Conservation (phyloP, 2,113 vertebrate genomes). For the Balaeniceps rex region DNA sequence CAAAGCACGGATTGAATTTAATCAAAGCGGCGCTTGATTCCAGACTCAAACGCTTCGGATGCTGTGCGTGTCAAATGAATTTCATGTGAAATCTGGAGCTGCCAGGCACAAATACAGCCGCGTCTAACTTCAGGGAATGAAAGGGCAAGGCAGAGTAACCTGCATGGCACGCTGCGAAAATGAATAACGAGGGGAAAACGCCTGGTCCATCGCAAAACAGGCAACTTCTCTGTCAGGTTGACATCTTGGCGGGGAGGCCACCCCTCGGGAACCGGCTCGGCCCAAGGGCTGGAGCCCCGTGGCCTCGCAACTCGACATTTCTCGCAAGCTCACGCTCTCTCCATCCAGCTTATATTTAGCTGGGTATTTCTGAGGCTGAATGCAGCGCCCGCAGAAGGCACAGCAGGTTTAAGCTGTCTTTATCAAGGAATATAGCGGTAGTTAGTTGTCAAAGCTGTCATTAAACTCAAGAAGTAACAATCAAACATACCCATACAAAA, state of each 20-base stretch:
- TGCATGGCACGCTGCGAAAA: not conserved
- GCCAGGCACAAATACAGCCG: not conserved
- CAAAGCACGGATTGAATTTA: not conserved
- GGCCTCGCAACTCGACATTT: rapidly evolving
- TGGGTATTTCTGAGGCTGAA: rapidly evolving
- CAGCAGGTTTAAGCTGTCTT: not conserved
- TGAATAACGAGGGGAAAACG: not conserved
- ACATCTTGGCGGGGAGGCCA: not conserved
- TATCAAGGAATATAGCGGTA: not conserved
- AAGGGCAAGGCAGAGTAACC: not conserved
- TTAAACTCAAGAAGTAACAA: not conserved
- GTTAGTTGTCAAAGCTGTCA: constrained; percentile 9
- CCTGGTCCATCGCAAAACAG: not conserved
- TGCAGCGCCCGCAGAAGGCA: not conserved
- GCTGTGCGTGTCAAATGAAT: not conserved
- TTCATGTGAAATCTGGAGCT: not conserved
- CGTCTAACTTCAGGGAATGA: not conserved
- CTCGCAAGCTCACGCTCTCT: not conserved
- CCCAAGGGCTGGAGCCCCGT: not conserved
- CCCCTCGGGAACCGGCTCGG: rapidly evolving
- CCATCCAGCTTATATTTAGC: not conserved
- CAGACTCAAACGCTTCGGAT: rapidly evolving
- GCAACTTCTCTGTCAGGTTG: not conserved
- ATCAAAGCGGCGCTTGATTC: not conserved
- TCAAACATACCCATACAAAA: not conserved